Evolutionary conservation across 2,888 invertebrate genomes (phyloP), one percentile per base, ranked within the genome.

Genomic region (Mimachlamys varia): DNA sequence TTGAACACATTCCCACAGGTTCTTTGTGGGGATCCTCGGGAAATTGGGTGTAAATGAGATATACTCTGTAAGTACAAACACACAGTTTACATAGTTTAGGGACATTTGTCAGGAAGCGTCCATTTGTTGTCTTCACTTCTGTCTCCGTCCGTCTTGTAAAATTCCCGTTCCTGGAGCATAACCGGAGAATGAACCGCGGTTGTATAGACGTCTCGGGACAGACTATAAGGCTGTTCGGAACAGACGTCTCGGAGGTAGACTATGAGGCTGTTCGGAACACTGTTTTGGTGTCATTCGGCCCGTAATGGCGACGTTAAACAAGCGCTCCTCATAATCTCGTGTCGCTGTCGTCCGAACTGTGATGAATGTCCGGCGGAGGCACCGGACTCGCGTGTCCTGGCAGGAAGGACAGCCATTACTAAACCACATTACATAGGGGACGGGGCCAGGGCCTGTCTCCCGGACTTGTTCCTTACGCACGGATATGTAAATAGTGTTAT

Each of bases 181-280:
- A 76, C 76, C 76, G 76, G 76, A 76, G 76, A 76, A 33, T 76
- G 76, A 76, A 76, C 76, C 76, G 19, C 62, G 62, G 62, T n/a
- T 62, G 22, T n/a, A 12, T 33, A 27, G 27, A 33, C 33, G 76
- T 33, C 76, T 19, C 76, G 76, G 76, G 27, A 33, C 13, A 76
- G 76, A 76, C 76, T 33, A 22, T 10, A 33, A 76, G 76, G 13
- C 76, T 33, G 22, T 76, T 76, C 76, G 76, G 76, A 76, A 76
- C 76, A 76, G 27, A 33, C 33, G 76, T 33, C 76, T 19, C 76
- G 76, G 76, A 76, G 27, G 76, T 1, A 76, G 76, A 76, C 76
- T 33, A 22, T 10, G 76, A 76, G 76, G 13, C 76, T 33, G 22
- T 76, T 76, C 76, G 76, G 76, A 76, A 76, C 76, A 76, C 76